Evolutionary conservation across 2,888 invertebrate species (phyloP), one percentile per base, ranked within the genome.

Genomic region (Azorinus chamasolen): DNA sequence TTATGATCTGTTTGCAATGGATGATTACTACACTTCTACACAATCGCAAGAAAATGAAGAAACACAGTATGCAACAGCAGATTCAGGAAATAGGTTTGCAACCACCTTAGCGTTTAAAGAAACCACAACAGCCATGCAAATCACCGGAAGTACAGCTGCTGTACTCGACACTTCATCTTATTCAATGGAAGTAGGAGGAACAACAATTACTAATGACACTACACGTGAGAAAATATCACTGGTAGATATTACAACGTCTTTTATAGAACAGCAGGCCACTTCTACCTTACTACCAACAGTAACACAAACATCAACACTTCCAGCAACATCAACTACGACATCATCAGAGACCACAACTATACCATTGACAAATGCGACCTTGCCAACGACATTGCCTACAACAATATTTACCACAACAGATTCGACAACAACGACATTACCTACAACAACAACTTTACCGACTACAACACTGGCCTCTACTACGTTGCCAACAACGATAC

Each of bases 131-230:
- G 32, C 4, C 32, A 32, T n/a, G n/a, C n/a, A 10, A 8, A 45
- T 20, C 14, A 45, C 45, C n/a, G 45, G 5, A 16, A 45, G 6
- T 45, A 18, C 20, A 41, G 41, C n/a, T 16, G 4, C 45, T 45
- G 14, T 16, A 45, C 45, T 8, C 45, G 45, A 16, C 20, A 12
- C 41, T 16, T 12, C 41, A 41, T 41, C 41, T 16, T 41, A 8
- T 8, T 16, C 8, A 41, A 41, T 41, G 14, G 14, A 8, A 41
- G 8, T 41, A 12, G 14, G 41, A 22, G 5, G 16, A 18, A 18
- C 43, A 43, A 45, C 62, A 55, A 32, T 37, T 27, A 8, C 55
- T n/a, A n/a, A n/a, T n/a, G n/a, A n/a, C n/a, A n/a, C n/a, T n/a
- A n/a, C n/a, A n/a, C n/a, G n/a, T n/a, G n/a, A n/a, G n/a, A n/a